A percentile compares a stretch with the other conserved stretches of the same genome.
phyloP scores from a whole-genome alignment of 2,797 vertebrate genomes.

The Catostomus latipinnis region DNA sequence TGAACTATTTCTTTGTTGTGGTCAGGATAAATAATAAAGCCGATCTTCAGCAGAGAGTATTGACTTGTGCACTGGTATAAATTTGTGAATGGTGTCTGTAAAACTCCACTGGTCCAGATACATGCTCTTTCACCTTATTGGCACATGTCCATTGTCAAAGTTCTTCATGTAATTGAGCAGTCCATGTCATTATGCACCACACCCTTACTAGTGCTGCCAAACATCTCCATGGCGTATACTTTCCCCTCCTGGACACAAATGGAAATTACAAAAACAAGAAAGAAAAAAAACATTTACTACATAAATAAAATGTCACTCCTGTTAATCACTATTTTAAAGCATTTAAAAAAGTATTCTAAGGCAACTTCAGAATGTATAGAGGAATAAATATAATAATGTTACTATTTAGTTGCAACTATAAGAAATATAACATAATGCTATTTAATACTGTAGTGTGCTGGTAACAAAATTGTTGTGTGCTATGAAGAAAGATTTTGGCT shows the following conservation, averaged over 20 bases:
- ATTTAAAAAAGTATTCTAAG: too few species aligned
- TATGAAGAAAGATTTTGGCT: too few species aligned
- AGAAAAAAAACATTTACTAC: background rate
- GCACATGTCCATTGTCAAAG: slow-evolving; percentile 95
- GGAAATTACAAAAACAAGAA: background rate
- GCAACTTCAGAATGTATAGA: too few species aligned
- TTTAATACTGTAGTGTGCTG: too few species aligned
- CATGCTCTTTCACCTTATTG: slow-evolving; percentile 86
- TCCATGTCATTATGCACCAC: slow-evolving; percentile 98
- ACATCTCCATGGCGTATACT: slow-evolving; percentile 96
- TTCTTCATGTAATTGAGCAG: slow-evolving; percentile 99
- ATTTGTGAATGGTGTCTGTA: background rate
- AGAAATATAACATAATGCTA: too few species aligned
- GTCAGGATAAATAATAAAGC: background rate
- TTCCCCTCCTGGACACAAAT: slow-evolving; percentile 87
- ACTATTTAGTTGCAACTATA: too few species aligned
- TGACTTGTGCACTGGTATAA: background rate
- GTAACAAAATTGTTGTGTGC: too few species aligned
- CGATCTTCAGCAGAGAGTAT: background rate
- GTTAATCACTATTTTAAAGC: too few species aligned
- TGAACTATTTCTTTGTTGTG: background rate
- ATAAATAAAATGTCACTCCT: too few species aligned
- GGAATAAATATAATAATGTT: too few species aligned
- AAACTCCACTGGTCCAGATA: background rate
- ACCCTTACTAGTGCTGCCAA: slow-evolving; percentile 95